Evolutionary conservation across 53 echinoderm and acorn worm genomes (phyloP).

Genomic region (Luidia sarsii): DNA sequence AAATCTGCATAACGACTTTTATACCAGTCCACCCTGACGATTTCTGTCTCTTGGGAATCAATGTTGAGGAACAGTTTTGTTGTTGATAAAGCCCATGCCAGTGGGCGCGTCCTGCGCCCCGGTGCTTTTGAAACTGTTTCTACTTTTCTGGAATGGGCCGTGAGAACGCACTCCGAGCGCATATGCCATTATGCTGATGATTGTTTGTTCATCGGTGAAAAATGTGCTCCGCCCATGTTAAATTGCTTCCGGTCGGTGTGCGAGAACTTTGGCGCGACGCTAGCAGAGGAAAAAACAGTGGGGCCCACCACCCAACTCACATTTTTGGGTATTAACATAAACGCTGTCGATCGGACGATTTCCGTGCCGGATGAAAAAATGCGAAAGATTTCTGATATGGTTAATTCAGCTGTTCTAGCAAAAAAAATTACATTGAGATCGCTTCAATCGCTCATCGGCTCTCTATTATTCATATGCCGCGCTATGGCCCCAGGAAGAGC

Average conservation of each 20-base stretch:
- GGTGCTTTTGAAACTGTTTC: conserved; percentile 6
- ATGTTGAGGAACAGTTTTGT: no score
- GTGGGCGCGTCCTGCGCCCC: conserved; percentile 2
- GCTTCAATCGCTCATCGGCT: conserved; percentile 26
- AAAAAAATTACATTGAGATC: conserved; percentile 1
- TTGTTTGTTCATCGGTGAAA: conserved; percentile 24
- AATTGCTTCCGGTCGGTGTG: background rate
- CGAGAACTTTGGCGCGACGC: background rate
- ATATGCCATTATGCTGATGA: conserved; percentile 32
- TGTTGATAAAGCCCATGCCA: no score
- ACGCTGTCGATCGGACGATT: no score
- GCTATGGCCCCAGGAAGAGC: conserved; percentile 30
- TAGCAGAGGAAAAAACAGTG: conserved; percentile 25
- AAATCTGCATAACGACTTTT: conserved; percentile 33
- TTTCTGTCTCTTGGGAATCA: conserved; percentile 23
- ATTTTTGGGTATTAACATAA: no score
- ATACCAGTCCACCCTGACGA: conserved; percentile 37
- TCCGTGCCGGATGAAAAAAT: no score
- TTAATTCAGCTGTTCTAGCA: no score
- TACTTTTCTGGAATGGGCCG: conserved; percentile 33
- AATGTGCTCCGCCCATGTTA: background rate
- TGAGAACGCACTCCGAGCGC: background rate
- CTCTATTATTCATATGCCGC: conserved; percentile 10
- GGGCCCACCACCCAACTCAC: background rate
- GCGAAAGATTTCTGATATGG: no score